phyloP scores from a whole-genome alignment of 64 coral and sea anemone species.

The Exaiptasia diaphana region DNA sequence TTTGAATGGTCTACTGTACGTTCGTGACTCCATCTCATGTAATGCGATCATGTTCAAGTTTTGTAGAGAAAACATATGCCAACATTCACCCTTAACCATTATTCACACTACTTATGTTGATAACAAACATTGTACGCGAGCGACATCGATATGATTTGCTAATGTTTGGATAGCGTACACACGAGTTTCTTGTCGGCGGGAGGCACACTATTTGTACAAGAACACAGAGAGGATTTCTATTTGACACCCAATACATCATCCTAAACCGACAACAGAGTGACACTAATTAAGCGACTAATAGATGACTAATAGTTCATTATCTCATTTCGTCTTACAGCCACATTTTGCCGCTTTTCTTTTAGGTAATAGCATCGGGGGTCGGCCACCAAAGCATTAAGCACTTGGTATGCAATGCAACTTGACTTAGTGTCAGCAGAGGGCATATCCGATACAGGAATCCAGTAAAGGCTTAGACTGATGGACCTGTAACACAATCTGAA shows the following conservation, averaged over 20 bases:
- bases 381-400: neutral
- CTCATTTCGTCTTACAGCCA: neutral
- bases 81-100: neutral
- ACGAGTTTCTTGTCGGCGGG: neutral
- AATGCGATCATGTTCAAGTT: too few relatives aligned
- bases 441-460: conserved; percentile 4
- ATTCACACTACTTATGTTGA: neutral
- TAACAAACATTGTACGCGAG: neutral
- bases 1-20: neutral
- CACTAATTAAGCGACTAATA: conserved; percentile 29
- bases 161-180: neutral
- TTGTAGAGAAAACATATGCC: too few relatives aligned
- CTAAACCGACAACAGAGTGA: conserved; percentile 7
- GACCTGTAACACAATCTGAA: conserved; percentile 4
- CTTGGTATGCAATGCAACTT: neutral
- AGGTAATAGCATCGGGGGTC: neutral
- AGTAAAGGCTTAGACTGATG: neutral
- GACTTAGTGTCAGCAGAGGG: neutral
- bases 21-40: neutral
- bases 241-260: conserved; percentile 32
- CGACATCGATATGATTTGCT: neutral
- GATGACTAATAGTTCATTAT: conserved; percentile 23
- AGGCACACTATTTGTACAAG: neutral
- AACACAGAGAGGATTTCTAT: neutral
- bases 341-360: neutral